Evolutionary conservation across 2,113 vertebrate genomes (phyloP).

Genomic region (Pedionomus torquatus): DNA sequence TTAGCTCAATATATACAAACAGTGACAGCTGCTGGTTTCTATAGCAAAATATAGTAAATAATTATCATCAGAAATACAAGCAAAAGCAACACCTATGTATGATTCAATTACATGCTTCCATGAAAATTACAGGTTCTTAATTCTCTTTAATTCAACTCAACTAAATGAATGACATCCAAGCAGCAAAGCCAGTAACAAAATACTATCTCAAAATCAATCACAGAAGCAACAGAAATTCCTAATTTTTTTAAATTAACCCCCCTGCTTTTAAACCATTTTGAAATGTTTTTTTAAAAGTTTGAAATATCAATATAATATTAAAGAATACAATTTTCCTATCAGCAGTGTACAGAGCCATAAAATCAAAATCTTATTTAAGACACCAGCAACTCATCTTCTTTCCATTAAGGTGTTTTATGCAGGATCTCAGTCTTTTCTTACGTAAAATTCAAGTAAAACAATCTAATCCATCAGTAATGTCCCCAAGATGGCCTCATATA

Average conservation of each 20-base stretch:
- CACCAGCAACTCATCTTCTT: not conserved
- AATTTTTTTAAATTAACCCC: not conserved
- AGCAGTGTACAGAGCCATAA: not conserved
- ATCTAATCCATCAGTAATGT: constrained; percentile 32
- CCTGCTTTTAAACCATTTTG: not conserved
- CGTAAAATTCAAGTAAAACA: constrained; percentile 2
- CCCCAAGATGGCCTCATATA: constrained; percentile 51
- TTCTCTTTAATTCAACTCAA: not conserved
- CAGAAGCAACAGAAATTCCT: not conserved
- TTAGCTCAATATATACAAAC: constrained; percentile 30
- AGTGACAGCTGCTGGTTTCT: constrained; percentile 59
- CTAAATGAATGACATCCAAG: not conserved
- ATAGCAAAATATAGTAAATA: constrained; percentile 52
- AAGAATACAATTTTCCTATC: not conserved
- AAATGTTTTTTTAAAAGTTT: not conserved
- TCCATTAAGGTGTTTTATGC: not conserved
- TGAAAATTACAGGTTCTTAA: not conserved
- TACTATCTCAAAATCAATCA: not conserved
- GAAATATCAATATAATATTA: not conserved
- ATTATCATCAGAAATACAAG: constrained; percentile 10
- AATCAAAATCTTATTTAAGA: not conserved
- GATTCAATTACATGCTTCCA: not conserved
- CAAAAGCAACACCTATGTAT: constrained; percentile 24
- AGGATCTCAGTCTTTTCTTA: not conserved
- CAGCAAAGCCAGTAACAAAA: not conserved